These are phyloP conservation scores for Eupithecia insigniata DNA, from an alignment of 2,888 invertebrate genomes.

Conservation along the genomic window DNA sequence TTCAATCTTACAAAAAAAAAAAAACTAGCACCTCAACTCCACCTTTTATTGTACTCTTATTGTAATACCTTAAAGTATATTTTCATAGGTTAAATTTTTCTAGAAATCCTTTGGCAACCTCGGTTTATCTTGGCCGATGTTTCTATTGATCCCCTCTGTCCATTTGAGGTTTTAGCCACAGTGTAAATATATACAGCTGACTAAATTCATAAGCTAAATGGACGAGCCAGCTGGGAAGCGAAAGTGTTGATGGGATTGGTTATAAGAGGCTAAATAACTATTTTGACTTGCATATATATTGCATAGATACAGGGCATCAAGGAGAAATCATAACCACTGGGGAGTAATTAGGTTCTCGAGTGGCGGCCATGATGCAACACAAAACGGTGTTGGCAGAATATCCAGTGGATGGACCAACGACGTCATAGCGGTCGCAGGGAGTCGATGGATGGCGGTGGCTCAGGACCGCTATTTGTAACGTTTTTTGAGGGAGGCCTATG, in stretches of 20 bases:
- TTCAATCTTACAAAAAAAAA: neutral
- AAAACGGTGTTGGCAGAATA: too few species aligned
- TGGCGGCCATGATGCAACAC: too few species aligned
- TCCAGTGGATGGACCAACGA: too few species aligned
- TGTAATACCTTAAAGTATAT: neutral
- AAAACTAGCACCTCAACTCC: neutral
- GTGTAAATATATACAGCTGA: conserved; percentile 7
- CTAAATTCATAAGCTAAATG: neutral
- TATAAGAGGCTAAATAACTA: neutral
- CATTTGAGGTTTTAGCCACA: conserved; percentile 38
- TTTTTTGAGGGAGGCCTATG: too few species aligned
- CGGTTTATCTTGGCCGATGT: conserved; percentile 49
- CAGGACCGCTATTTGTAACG: too few species aligned
- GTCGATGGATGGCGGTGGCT: too few species aligned
- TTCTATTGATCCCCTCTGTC: conserved; percentile 54
- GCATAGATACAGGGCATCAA: too few species aligned
- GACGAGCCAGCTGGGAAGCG: neutral
- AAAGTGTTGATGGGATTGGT: neutral
- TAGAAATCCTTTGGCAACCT: conserved; percentile 40
- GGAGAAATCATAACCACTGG: too few species aligned
- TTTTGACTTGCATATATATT: too few species aligned
- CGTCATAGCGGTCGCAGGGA: too few species aligned
- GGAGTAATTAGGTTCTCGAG: too few species aligned
- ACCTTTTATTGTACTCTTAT: neutral
- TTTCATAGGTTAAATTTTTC: conserved; percentile 9